Base-by-base conservation (phyloP, 2,113 vertebrate genomes). In the Heliornis fulica region DNA sequence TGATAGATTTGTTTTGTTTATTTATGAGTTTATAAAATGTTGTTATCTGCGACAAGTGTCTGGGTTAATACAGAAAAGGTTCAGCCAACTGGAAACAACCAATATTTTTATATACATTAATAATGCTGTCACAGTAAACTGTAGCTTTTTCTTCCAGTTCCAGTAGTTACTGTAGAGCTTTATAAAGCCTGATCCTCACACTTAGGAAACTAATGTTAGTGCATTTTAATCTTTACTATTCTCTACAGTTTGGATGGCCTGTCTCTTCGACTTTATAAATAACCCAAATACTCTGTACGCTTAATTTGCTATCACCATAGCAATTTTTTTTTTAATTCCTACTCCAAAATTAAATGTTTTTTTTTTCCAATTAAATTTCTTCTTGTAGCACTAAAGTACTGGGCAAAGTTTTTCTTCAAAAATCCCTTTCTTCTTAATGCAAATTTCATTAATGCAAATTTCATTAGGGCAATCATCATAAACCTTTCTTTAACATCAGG, bases 231-330 rank as follows among this genome's bases (percentile, higher is more conserved):
- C 64, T 84, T 96, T 81, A 50, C 64, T 91, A 41, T 66, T 87
- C 69, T 76, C 64, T 63, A 60, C 63, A 74, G 71, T 92, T 94
- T 50, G 66, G 29, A 96, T 59, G 77, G 91, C 32, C 66, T 69
- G 32, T 91, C 70, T 71, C 65, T 75, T 92, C 14, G 13, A 60
- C 76, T 96, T 84, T 83, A 91, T 76, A 92, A 96, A 93, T 80
- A 95, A 95, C 51, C 82, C 76, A 74, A 74, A 87, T 74, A 88
- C 46, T 87, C 31, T 69, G 57, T 57, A 83, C 0, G 16, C 9
- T 77, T 92, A 78, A 90, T 81, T 91, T 86, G 50, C 65, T 84
- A 90, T 82, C 93, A 95, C 90, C 66, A 89, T 36, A 84, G 96
- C 34, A 74, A 70, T 87, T 91, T 93, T 78, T 83, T 88, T 85